Base-by-base conservation (phyloP, 2,797 vertebrate species). In the Premnoplex brunnescens region DNA sequence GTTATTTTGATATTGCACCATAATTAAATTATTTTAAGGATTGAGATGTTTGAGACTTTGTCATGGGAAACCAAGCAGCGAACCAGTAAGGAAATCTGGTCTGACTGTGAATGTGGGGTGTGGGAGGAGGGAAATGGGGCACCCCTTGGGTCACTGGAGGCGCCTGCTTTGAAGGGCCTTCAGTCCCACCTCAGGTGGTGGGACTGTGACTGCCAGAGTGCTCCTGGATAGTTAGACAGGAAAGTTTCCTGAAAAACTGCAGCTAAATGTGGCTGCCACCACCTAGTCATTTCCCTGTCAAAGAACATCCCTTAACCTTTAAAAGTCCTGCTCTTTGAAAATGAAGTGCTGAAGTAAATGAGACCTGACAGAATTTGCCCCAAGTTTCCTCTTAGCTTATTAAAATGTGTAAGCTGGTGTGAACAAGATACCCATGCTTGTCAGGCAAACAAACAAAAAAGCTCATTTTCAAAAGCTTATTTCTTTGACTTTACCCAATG, bases 391-490 rank as follows among this genome's bases (percentile, higher is more conserved):
- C 23, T 30, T 32, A 14, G 27, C 21, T 69, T 37, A 32, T 26
- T 51, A 46, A 63, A 77, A 41, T 22, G 18, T 32, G 5, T 34
- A 46, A 64, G 30, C 23, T 73, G 41, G 17, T 44, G 30, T 37
- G 71, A 74, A 36, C 13, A 43, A 56, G 52, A 17, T 4, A 5
- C 52, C 21, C 28, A 22, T 0, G 0, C 41, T 36, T 68, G 7
- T 49, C 39, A 77, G 36, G 30, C 49, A 32, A 74, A 56, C 22
- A 52, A 62, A 46, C 41, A 48, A 37, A 52, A 34, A 24, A 36
- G 3, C 19, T 5, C 11, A 3, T 54, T 54, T 89, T 58, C 39
- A 54, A 30, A 87, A 59, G 23, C 23, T 54, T 24, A 6, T 66
- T 85, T 59, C 26, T 63, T 59, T 76, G 13, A 10, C 26, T 59